Evolutionary conservation across 2,797 vertebrate species (phyloP), one percentile per base, ranked within the genome.

Genomic region (Pagetopsis macropterus): DNA sequence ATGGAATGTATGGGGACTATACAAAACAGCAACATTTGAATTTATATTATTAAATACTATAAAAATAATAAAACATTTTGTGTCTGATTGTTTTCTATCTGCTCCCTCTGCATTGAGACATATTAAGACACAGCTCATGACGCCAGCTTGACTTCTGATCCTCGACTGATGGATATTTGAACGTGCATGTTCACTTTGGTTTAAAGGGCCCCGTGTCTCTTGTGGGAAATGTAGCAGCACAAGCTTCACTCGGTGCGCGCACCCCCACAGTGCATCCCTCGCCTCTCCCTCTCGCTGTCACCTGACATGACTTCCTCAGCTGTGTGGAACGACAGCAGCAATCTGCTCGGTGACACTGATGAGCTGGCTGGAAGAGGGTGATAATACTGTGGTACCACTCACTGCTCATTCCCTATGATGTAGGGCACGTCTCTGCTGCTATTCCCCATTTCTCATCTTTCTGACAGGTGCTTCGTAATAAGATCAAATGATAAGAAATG

Each of bases 291-390:
- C 76, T 79, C 41, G 78, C 89, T 83, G 89, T 91, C 92, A 91
- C 91, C 86, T 86, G 84, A 84, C 91, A 90, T 88, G 90, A 88
- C 82, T 87, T 89, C 78, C 69, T 74, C 16, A 8, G 81, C 83
- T 37, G 72, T 81, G 82, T 80, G 88, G 77, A 85, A 89, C 15
- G 92, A 92, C 91, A 87, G 78, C 79, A 76, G 83, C 89, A 90
- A 91, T 92, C 89, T 91, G 91, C 70, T 67, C 27, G 3, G 84
- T 92, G 90, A 93, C 91, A 90, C 88, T 92, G 92, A 92, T 16
- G 87, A 86, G 91, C 78, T 54, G 80, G 79, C 78, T 74, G 85
- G n/a, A 75, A 82, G 84, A 72, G 63, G 79, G 86, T 74, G 88
- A 89, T 85, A 85, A 86, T 75, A 70, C 80, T 0, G 71, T 72